Base-by-base conservation (phyloP, 2,888 invertebrate species). In the Erpobdella octoculata region DNA sequence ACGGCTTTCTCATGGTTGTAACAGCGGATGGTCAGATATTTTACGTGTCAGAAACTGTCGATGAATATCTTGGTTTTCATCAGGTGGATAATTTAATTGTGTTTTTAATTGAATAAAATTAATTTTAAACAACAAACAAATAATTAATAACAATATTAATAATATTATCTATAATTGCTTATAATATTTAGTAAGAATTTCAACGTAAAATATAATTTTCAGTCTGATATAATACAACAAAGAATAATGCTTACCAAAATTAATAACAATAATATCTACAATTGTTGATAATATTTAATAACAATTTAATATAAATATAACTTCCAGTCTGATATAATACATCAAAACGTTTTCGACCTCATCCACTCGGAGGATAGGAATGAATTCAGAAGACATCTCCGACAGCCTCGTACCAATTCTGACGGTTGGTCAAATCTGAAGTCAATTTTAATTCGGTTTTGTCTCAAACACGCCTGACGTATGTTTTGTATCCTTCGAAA, bases 221-320 rank as follows among this genome's bases (percentile, higher is more conserved):
- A 98, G 96, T 98, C 97, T 78, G 98, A 99, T 84, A 96, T 98
- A 79, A 94, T 98, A 73, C 98, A 99, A 84, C 98, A 99, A 83
- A 94, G n/a, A n/a, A n/a, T n/a, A 41, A 12, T 41, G 18, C 9
- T 41, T 41, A 41, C 9, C 18, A 41, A 41, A 12, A 12, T 41
- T 12, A 41, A 12, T 41, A 41, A 41, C 18, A 41, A 41, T 41
- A 18, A 12, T 41, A 41, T 41, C 9, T 41, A 41, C 18, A 41
- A 41, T 41, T 41, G 41, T 41, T 41, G 41, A 12, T 41, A 41
- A 12, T 41, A 41, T 41, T 41, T 9, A 12, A 41, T 12, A 41
- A 12, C 41, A 12, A 41, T 12, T 41, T 41, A 18, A 12, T 41
- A 18, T 61, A 37, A 18, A 21, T 36, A 41, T 12, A 12, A 9